phyloP scores from a whole-genome alignment of 2,113 vertebrate genomes.

The Lota lota region DNA sequence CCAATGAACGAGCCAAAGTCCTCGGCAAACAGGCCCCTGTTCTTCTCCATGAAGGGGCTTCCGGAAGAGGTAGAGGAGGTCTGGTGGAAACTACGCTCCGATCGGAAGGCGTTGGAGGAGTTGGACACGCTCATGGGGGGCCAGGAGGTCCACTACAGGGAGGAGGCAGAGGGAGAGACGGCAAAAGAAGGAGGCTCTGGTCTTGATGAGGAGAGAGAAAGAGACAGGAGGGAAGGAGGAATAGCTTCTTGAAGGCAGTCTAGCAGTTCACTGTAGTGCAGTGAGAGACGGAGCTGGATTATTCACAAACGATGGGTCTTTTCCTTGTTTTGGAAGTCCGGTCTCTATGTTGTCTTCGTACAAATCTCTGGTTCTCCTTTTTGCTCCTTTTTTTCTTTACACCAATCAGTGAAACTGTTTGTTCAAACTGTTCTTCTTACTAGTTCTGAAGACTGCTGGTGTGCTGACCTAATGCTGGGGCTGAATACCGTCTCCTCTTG shows the following conservation, averaged over 20 bases:
- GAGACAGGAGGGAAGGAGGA: slow-evolving; percentile 39
- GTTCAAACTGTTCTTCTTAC: no score
- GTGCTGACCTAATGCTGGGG: no score
- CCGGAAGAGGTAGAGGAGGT: slow-evolving; percentile 67
- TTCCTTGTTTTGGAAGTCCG: not conserved
- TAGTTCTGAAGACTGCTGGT: no score
- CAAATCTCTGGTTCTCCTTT: no score
- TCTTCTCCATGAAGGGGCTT: slow-evolving; percentile 89
- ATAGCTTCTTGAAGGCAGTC: slow-evolving; percentile 1
- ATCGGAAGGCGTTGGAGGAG: slow-evolving; percentile 78
- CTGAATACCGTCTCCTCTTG: not conserved
- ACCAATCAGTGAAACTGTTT: no score
- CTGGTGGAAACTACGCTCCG: slow-evolving; percentile 81
- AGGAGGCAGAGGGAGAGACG: not conserved
- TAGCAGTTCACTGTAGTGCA: not conserved
- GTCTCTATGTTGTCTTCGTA: not conserved
- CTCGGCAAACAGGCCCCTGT: slow-evolving; percentile 80
- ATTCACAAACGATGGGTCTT: not conserved
- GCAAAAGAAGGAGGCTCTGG: slow-evolving; percentile 11
- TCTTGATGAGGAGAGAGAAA: slow-evolving; percentile 40
- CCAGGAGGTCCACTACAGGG: slow-evolving; percentile 24
- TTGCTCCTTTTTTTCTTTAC: no score
- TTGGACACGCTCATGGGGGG: slow-evolving; percentile 78
- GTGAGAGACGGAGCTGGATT: not conserved
- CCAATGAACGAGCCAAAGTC: slow-evolving; percentile 89